Base-by-base conservation (phyloP, 2,113 vertebrate species). In the Lota lota region DNA sequence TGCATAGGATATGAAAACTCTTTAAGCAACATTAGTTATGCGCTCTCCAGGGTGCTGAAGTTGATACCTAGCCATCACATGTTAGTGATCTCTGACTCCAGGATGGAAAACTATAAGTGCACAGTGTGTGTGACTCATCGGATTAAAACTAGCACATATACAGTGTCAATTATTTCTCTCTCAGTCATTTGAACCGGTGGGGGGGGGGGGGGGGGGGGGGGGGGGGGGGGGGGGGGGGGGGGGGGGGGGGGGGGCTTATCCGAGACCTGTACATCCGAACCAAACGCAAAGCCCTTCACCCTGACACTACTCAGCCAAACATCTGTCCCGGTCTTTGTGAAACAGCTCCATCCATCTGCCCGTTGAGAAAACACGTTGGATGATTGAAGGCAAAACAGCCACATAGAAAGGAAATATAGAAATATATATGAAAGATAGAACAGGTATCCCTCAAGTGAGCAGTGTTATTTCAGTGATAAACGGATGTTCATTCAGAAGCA, bases 41-140 rank as follows among this genome's bases (percentile, higher is more conserved):
- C 64, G 70, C 87, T 92, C 88, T 92, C 91, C 90, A 80, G 87
- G 91, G 92, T 91, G 33, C 92, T 93, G 90, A 79, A 89, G 62
- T 71, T 70, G 68, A 58, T 73, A 24, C 53, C 5, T 14, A 11
- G 1, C 40, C 40, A 10, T 11, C 2, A 47, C 11, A 8, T 47
- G 40, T 11, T 47, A 10, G 2, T 8, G 10, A 47, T 8, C 40
- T 47, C 40, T 11, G 10, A 14, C 40, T 33, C 28, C n/a, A n/a
- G n/a, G n/a, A n/a, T n/a, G 28, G 28, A 33, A 6, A 33, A 33
- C 28, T 33, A 33, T 0, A 33, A 33, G 4, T 6, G 28, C 28
- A 4, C 4, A 33, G 28, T 0, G 28, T 33, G 28, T 0, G 28
- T 33, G 28, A 33, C 28, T 1, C 28, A 6, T 33, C 28, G 28